These are phyloP conservation scores for Nymphalis io DNA, from an alignment of 1,140 invertebrate genomes.

Conservation along the genomic window DNA sequence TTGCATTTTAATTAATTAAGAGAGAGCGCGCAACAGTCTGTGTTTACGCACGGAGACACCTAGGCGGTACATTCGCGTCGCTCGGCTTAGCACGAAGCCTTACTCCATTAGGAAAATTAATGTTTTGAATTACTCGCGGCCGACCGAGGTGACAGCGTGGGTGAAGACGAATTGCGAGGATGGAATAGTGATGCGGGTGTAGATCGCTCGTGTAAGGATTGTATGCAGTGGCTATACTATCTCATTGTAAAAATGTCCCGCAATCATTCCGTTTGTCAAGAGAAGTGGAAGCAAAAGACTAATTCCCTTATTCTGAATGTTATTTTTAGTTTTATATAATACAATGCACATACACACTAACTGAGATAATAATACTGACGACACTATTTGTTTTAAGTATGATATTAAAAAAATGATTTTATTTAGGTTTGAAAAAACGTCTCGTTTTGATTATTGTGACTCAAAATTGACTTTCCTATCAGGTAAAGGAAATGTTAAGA, in stretches of 20 bases:
- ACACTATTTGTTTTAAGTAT: too few relatives aligned
- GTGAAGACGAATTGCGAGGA: constrained; percentile 41
- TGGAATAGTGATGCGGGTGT: constrained; percentile 35
- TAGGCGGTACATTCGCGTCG: constrained; percentile 57
- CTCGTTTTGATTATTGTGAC: too few relatives aligned
- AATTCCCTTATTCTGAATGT: not conserved
- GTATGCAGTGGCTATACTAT: constrained; percentile 16
- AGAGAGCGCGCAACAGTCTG: constrained; percentile 52
- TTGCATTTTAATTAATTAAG: constrained; percentile 73
- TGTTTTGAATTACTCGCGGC: constrained; percentile 69
- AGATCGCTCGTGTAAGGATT: not conserved
- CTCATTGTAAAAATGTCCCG: constrained; percentile 1
- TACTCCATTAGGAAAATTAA: constrained; percentile 81
- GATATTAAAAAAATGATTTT: too few relatives aligned
- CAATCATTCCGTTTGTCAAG: not conserved
- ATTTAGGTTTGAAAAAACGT: too few relatives aligned
- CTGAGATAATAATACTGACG: too few relatives aligned
- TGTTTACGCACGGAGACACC: constrained; percentile 66
- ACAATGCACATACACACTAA: too few relatives aligned
- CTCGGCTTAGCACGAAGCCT: constrained; percentile 64
- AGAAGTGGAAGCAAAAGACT: not conserved
- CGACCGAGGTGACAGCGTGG: constrained; percentile 48
- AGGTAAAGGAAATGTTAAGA: too few relatives aligned
- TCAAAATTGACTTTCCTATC: too few relatives aligned
- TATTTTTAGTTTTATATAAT: not conserved